Percentiles rank a stretch among this genome's conserved stretches.
phyloP scores from a whole-genome alignment of 2,113 vertebrate species.

The Myiozetetes cayanensis region DNA sequence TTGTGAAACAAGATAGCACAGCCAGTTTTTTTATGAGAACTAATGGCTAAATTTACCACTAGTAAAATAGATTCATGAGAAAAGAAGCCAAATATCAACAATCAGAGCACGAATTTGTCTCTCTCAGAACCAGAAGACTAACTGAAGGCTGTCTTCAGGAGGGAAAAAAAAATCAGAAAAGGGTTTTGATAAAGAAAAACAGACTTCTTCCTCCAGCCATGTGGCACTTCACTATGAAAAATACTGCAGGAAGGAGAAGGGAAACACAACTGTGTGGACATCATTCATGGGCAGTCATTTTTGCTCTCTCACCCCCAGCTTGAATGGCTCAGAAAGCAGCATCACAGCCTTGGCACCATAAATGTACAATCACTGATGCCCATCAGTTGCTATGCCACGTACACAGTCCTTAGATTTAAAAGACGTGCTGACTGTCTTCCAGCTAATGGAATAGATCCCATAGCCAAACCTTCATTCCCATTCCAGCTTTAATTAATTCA shows the following conservation, averaged over 20 bases:
- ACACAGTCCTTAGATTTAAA: not conserved
- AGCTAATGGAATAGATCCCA: not conserved
- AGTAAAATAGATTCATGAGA: not conserved
- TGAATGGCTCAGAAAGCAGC: not conserved
- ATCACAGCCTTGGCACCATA: not conserved
- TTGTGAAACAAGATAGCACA: not conserved
- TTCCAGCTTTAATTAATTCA: not conserved
- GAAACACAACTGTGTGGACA: not conserved
- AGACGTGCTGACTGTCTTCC: not conserved
- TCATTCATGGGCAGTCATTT: not conserved
- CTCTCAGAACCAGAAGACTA: not conserved
- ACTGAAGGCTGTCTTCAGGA: not conserved
- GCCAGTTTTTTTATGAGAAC: not conserved
- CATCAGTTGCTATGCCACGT: not conserved
- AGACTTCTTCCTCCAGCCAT: not conserved
- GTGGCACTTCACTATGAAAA: not conserved
- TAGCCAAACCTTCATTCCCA: not conserved
- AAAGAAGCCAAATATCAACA: not conserved
- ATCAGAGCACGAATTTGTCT: not conserved
- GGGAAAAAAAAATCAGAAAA: not conserved
- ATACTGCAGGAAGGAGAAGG: not conserved
- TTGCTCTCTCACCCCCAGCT: not conserved
- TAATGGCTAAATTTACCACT: not conserved
- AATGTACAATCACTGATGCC: not conserved
- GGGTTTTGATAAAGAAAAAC: not conserved